Conservation (phyloP, 1,140 invertebrate species). For the Holcopasites calliopsidis region DNA sequence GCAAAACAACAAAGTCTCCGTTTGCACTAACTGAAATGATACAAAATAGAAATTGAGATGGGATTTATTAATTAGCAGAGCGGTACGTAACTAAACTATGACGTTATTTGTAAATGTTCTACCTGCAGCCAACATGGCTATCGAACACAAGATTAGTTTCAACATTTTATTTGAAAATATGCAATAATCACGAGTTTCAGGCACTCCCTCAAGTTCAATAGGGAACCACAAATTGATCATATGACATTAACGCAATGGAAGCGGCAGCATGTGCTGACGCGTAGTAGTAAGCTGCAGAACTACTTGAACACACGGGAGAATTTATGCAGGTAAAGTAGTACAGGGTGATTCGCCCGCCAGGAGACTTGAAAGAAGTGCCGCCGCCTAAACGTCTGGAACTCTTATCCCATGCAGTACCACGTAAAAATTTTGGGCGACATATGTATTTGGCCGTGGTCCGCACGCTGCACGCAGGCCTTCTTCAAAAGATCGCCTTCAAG, state of each 20-base stretch:
- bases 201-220: slow-evolving; percentile 47
- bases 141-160: slow-evolving; percentile 32
- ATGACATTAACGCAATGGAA: slow-evolving; percentile 34
- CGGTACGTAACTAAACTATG: background rate
- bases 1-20: slow-evolving; percentile 85
- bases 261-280: background rate
- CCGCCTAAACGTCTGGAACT: too few species aligned
- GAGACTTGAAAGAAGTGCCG: too few species aligned
- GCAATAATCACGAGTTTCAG: slow-evolving; percentile 25
- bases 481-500: too few species aligned
- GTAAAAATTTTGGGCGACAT: too few species aligned
- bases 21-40: slow-evolving; percentile 81
- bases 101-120: background rate
- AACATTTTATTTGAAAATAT: slow-evolving; percentile 46
- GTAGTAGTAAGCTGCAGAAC: background rate
- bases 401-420: too few species aligned
- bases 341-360: too few species aligned
- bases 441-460: too few species aligned
- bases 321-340: background rate
- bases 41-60: background rate
- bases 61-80: background rate
- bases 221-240: slow-evolving; percentile 55
- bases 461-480: too few species aligned
- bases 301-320: background rate
- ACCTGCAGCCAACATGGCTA: slow-evolving; percentile 41